These are phyloP conservation scores for Alauda arvensis DNA, from an alignment of 2,797 vertebrate genomes.

Conservation along the genomic window DNA sequence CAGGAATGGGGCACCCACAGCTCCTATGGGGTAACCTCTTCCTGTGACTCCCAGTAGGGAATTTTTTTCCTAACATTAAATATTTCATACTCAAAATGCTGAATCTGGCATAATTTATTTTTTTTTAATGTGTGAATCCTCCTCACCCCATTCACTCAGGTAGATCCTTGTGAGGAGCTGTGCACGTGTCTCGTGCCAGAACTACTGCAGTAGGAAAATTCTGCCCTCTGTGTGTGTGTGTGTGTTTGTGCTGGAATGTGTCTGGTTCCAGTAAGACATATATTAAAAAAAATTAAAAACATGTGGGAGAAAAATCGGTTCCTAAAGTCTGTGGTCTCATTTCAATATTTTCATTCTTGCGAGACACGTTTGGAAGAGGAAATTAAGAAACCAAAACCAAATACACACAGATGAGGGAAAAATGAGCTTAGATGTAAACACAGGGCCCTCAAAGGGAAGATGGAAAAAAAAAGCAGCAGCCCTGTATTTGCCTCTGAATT, in stretches of 20 bases:
- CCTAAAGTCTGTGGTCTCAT: background rate
- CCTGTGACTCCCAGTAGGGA: background rate
- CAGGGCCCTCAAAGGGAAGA: conserved; percentile 21
- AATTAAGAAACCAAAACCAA: conserved; percentile 31
- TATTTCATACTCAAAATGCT: background rate
- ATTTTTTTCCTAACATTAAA: background rate
- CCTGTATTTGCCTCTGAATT: conserved; percentile 54
- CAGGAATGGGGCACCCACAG: background rate
- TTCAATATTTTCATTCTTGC: background rate
- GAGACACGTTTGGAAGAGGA: conserved; percentile 4
- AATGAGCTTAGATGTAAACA: conserved; percentile 11
- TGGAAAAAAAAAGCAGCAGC: background rate
- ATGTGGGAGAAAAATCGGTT: background rate
- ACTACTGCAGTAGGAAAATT: background rate
- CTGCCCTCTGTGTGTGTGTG: background rate
- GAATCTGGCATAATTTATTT: background rate
- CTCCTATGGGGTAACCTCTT: background rate
- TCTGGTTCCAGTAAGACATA: background rate
- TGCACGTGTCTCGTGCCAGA: background rate
- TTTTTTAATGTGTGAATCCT: background rate
- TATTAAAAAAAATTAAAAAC: background rate
- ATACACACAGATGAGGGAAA: background rate
- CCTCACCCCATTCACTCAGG: background rate
- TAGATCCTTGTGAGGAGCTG: background rate
- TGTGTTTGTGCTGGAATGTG: background rate